These are phyloP conservation scores for Drosophila pseudotalamancana DNA, from an alignment of 2,888 invertebrate genomes.

Conservation along the genomic window DNA sequence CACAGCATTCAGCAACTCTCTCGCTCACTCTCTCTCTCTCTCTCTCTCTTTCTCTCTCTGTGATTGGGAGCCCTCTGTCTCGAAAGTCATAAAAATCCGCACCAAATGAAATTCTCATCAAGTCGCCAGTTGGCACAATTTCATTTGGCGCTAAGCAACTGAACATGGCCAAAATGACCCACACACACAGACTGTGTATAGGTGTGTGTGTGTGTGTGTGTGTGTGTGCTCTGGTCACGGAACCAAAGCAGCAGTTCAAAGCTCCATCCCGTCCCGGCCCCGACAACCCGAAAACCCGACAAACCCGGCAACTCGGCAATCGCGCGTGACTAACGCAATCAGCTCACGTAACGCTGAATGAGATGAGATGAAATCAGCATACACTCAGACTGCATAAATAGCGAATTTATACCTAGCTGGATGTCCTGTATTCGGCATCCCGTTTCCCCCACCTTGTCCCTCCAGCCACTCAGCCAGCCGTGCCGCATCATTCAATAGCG, in stretches of 20 bases:
- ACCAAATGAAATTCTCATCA: slow-evolving; percentile 76
- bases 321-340: slow-evolving; percentile 79
- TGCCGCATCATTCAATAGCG: slow-evolving; percentile 31
- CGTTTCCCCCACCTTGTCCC: slow-evolving; percentile 15
- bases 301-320: slow-evolving; percentile 34
- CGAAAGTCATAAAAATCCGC: slow-evolving; percentile 75
- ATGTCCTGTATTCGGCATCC: slow-evolving; percentile 33
- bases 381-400: slow-evolving; percentile 80
- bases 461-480: slow-evolving; percentile 14
- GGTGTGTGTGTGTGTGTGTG: slow-evolving; percentile 12
- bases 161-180: slow-evolving; percentile 50
- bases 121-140: slow-evolving; percentile 74
- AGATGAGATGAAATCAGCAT: slow-evolving; percentile 82
- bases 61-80: slow-evolving; percentile 19
- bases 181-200: neutral
- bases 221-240: slow-evolving; percentile 43
- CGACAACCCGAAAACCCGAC: no score
- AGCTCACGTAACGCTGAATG: slow-evolving; percentile 80
- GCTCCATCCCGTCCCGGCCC: slow-evolving; percentile 11
- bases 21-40: neutral
- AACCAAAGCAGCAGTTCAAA: no score
- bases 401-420: slow-evolving; percentile 71
- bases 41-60: neutral
- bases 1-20: slow-evolving; percentile 16
- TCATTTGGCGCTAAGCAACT: slow-evolving; percentile 74